Percentiles rank a stretch among this genome's conserved stretches.
Conservation (phyloP, 2,113 vertebrate genomes). For the Sinocyclocheilus anophthalmus region DNA sequence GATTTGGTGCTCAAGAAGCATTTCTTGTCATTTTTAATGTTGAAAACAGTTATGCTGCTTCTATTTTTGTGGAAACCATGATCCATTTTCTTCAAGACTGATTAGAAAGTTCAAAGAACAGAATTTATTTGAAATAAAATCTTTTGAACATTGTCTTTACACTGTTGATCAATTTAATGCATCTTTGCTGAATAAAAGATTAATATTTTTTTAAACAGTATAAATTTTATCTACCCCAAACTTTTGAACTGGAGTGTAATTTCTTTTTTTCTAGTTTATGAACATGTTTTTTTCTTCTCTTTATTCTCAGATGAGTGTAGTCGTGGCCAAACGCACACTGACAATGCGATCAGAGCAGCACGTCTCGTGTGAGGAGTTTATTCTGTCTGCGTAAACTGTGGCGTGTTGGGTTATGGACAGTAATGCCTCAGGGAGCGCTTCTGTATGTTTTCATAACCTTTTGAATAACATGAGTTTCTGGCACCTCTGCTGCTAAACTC, state of each 20-base stretch:
- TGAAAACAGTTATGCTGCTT: not conserved
- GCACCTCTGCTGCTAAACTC: slow-evolving; percentile 52
- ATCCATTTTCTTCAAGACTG: no score
- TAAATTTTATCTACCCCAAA: not conserved
- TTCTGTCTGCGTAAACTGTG: slow-evolving; percentile 22
- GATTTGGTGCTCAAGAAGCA: no score
- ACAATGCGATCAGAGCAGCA: not conserved
- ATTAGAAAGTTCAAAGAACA: no score
- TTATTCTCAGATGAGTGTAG: not conserved
- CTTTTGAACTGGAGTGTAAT: not conserved
- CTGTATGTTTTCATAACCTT: slow-evolving; percentile 61
- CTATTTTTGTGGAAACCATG: not conserved
- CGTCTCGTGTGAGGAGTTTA: not conserved
- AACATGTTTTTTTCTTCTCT: no score
- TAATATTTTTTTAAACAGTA: not conserved
- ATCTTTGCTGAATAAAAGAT: not conserved
- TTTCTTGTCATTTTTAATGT: no score
- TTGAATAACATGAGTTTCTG: slow-evolving; percentile 56
- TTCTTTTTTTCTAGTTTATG: not conserved
- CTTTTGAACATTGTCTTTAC: not conserved
- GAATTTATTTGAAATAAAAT: not conserved
- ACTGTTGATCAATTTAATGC: no score
- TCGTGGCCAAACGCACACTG: not conserved
- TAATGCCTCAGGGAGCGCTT: slow-evolving; percentile 40
- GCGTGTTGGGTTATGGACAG: slow-evolving; percentile 21